Evolutionary conservation across 2,113 vertebrate genomes (phyloP), one percentile per base, ranked within the genome.

Genomic region (Cephalopholis sonnerati): DNA sequence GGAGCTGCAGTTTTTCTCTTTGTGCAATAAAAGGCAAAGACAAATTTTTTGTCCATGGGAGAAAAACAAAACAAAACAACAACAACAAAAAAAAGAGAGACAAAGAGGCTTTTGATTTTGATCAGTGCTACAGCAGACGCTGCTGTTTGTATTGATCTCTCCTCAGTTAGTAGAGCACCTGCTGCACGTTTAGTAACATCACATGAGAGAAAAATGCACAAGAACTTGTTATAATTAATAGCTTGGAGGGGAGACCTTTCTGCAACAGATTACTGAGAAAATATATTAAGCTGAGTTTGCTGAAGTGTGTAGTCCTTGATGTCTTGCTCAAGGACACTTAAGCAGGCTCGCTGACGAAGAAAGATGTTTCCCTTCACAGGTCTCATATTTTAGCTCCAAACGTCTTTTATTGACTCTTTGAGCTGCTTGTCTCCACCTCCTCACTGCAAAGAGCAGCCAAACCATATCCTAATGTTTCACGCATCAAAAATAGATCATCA

Each of bases 81-180:
- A n/a, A n/a, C n/a, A n/a, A n/a, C n/a, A n/a, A 50, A 15, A 32
- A 3, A 29, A 4, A 29, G 29, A 29, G 7, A 36, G 16, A 50
- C 11, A 65, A 15, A 3, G 6, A 65, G 55, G 36, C 59, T 62
- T 86, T 79, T 74, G 76, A 79, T 89, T 86, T 22, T 77, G 85
- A 87, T 82, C 83, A 61, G 24, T 11, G 57, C 57, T 29, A 9
- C 48, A 36, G 67, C 58, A 71, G 73, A 51, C 5, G 27, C 41
- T 55, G 63, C 57, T 55, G 55, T 83, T 86, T 73, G 55, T 82
- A 83, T 79, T 76, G 84, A 90, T 85, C 53, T 57, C 51, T 55
- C 22, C 76, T 59, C 67, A 29, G 12, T 83, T 74, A 55, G 76
- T 24, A 48, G 55, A 59, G 25, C 20, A 79, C 29, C 61, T 75